Evolutionary conservation across 2,797 vertebrate genomes (phyloP), one percentile per base, ranked within the genome.

Genomic region (Pangasius mekongensis): DNA sequence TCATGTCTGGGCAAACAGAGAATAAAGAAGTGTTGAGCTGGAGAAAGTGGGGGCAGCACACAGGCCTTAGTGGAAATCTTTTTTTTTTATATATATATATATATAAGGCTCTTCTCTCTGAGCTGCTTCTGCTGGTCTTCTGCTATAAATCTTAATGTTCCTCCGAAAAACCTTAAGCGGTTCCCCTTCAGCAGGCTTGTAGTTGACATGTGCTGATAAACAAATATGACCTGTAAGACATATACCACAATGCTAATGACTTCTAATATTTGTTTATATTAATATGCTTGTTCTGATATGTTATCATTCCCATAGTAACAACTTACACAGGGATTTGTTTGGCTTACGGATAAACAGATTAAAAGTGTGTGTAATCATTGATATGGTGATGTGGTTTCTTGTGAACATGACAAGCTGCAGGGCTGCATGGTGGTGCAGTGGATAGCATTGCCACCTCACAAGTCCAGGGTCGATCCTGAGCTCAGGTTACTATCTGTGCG

Each of bases 1-100:
- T 96, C 87, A 54, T 27, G 88, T 87, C 89, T 86, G n/a, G 54
- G 88, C 89, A 88, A 88, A 88, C 86, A 85, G 92, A 93, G 84
- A 84, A 92, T 30, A 89, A 92, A 88, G 86, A 89, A 91, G 88
- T 90, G 87, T 91, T 93, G 92, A 93, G 91, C 89, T 84, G 91
- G 73, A 88, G 86, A 89, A 82, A 90, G 74, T 90, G 90, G 91
- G 92, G 91, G 86, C 84, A 86, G 85, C 56, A 69, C 66, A 78
- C 60, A 83, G 66, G 82, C 76, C 83, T 84, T 30, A 85, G 27
- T 43, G 49, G 64, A 74, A 80, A 81, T 60, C 49, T 76, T 60
- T 43, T 52, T 77, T n/a, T 49, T 10, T 77, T 27, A n/a, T n/a
- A n/a, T n/a, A n/a, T n/a, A n/a, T n/a, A n/a, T n/a, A n/a, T n/a